Evolutionary conservation across 1,140 invertebrate species (phyloP).

Genomic region (Sesamia nonagrioides): DNA sequence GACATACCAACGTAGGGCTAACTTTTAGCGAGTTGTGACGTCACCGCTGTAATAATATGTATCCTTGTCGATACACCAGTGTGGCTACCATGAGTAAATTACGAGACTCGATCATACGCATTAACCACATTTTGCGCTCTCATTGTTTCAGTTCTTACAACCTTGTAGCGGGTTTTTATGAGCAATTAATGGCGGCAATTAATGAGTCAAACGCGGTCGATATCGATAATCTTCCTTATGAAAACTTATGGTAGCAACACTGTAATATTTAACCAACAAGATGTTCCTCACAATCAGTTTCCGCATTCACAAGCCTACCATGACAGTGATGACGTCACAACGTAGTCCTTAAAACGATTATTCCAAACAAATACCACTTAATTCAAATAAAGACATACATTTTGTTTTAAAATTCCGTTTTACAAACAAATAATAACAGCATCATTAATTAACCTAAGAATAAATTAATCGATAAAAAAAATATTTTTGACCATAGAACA

Average conservation of each 20-base stretch:
- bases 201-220: too few species aligned
- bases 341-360: conserved; percentile 65
- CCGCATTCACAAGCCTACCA: not conserved
- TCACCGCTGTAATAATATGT: conserved; percentile 46
- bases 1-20: conserved; percentile 64
- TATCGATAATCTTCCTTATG: too few species aligned
- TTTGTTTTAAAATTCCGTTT: conserved; percentile 59
- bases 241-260: too few species aligned
- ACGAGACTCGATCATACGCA: too few species aligned
- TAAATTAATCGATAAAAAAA: conserved; percentile 80
- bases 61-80: not conserved
- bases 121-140: too few species aligned
- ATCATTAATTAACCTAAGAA: conserved; percentile 79
- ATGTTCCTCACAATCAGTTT: not conserved
- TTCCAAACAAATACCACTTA: conserved; percentile 65
- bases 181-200: too few species aligned
- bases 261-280: not conserved
- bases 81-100: too few species aligned
- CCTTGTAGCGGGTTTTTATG: too few species aligned
- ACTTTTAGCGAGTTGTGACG: conserved; percentile 57
- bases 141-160: too few species aligned
- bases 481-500: conserved; percentile 71
- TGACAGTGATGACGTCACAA: conserved; percentile 59
- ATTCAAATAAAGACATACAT: conserved; percentile 53
- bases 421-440: conserved; percentile 72